Evolutionary conservation across 1,140 invertebrate genomes (phyloP), one percentile per base, ranked within the genome.

Genomic region (Bombus difficillimus): DNA sequence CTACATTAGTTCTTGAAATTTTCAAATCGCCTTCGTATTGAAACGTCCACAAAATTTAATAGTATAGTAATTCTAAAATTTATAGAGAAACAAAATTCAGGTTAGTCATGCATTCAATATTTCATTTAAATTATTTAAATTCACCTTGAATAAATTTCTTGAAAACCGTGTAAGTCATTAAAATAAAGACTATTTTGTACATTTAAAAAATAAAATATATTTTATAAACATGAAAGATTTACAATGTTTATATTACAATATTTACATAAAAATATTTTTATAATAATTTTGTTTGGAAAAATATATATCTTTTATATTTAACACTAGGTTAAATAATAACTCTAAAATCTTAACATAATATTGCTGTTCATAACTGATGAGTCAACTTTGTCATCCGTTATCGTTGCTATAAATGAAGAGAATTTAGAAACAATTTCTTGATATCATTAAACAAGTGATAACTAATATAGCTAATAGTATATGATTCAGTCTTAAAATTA

Each of bases 181-280:
- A 34, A 25, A 34, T 53, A 37, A 53, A 69, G 28, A 53, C 53
- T 76, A 68, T 83, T 83, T 68, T 83, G 41, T 76, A 73, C 62
- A 39, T 57, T 66, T 66, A 34, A 66, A 83, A 66, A 83, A 66
- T 82, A 82, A 75, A 75, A 37, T 75, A 25, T 77, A 53, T 83
- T 83, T 83, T 75, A 75, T 53, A 68, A 66, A 68, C 3, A 64
- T 43, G 3, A 22, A 81, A 73, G 3, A 62, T 82, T n/a, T 77
- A 32, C 15, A 62, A 41, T 8, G 15, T 39, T 59, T 32, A 32
- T 15, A 39, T 43, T 53, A 34, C 5, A 53, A 37, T 53, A 53
- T 3, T 57, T 1, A 15, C 18, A 41, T 13, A n/a, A 62, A 77
- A 41, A 22, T 62, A 62, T 32, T 62, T 41, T 39, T 77, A 39